A percentile compares a stretch with the other conserved stretches of the same genome.
These are phyloP conservation scores for Chymomyza caudatula DNA, from an alignment of 2,888 invertebrate species.

Conservation along the genomic window DNA sequence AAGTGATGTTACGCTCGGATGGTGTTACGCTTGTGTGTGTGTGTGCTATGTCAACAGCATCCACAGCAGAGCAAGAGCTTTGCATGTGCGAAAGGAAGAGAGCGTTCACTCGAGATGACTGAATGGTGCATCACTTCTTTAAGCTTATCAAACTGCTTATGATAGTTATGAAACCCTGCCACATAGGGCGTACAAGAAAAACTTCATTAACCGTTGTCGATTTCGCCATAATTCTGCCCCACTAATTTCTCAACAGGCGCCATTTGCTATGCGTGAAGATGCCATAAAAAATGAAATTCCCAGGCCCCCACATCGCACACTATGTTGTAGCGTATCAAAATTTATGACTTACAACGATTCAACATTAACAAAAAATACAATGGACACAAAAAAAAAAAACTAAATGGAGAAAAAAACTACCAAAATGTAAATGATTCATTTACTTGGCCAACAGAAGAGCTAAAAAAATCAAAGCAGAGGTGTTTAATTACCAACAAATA, in stretches of 20 bases:
- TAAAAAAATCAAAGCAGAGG: conserved; percentile 71
- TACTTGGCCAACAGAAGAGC: conserved; percentile 59
- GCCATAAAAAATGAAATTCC: conserved; percentile 43
- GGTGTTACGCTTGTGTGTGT: too few relatives aligned
- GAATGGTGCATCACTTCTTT: too few relatives aligned
- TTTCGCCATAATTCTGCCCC: conserved; percentile 67
- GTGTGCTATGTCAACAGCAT: too few relatives aligned
- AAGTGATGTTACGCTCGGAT: too few relatives aligned
- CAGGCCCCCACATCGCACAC: conserved; percentile 58
- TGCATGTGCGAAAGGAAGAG: too few relatives aligned
- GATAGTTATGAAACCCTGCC: not conserved
- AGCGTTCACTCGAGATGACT: too few relatives aligned
- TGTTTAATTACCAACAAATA: conserved; percentile 75
- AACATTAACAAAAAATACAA: conserved; percentile 52
- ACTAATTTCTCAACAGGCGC: conserved; percentile 68
- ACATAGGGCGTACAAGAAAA: conserved; percentile 8
- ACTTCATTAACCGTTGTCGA: conserved; percentile 57
- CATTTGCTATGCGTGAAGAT: conserved; percentile 46
- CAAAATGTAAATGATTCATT: conserved; percentile 68
- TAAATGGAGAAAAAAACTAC: conserved; percentile 14
- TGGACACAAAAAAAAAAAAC: conserved; percentile 6
- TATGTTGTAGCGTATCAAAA: conserved; percentile 52
- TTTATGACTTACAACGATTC: conserved; percentile 70
- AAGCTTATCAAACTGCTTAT: not conserved
- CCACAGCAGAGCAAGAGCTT: too few relatives aligned